Base-by-base conservation (phyloP, 2,888 invertebrate genomes). In the Tinea semifulvella region DNA sequence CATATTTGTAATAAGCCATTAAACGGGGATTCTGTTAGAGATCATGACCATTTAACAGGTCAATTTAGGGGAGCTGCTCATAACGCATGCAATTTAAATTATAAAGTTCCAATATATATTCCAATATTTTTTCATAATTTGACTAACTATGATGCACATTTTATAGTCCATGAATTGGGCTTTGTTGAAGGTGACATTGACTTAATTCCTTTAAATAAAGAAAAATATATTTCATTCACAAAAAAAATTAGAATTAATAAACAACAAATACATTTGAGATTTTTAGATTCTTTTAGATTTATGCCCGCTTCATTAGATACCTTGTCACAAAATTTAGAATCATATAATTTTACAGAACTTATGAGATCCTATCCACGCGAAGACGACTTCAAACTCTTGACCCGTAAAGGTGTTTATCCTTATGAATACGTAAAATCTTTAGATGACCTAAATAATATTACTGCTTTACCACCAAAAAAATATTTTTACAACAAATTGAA, bases 181-280 rank as follows among this genome's bases (percentile, higher is more conserved):
- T 50, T 50, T 43, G 39, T 43, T 46, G 49, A 54, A 4, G 46
- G 54, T n/a, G 44, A 48, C 16, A 44, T 56, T 13, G 31, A 49
- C 13, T 45, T 55, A 6, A 56, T 61, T 42, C 51, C 58, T 2
- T 48, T 54, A 44, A 57, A 52, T 39, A 55, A 57, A 46, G 59
- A 60, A 50, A 53, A 50, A 49, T 60, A 58, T 46, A 56, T 59
- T 16, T 58, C 57, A n/a, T 57, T 61, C 45, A 47, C 54, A 11
- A 61, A 59, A 50, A 7, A 43, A 6, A 16, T 53, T 44, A 44
- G 47, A 17, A 45, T 49, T 22, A 47, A 49, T 42, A 31, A 46
- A 25, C 27, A 10, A 2, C 40, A 45, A 22, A 45, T 46, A 28
- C 31, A 42, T 35, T 25, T 46, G 40, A 44, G 43, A 26, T 47